Base-by-base conservation (phyloP, 2,888 invertebrate species). In the Lathronympha strigana region DNA sequence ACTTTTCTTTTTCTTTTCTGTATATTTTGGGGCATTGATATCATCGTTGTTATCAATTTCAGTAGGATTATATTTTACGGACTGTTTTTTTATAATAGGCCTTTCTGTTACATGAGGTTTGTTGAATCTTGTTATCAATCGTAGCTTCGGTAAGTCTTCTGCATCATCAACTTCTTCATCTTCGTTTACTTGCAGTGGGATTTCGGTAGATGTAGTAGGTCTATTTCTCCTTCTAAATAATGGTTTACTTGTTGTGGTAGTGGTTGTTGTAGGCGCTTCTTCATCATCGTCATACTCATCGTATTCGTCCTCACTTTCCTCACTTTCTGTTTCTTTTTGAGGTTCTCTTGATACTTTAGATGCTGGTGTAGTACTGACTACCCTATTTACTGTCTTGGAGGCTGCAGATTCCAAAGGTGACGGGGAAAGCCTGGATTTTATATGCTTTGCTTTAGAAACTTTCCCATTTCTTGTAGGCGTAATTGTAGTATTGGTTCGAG, bases 1-100 rank as follows among this genome's bases (percentile, higher is more conserved):
- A 13, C 78, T 80, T 71, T 90, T 91, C 54, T 83, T 90, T 72
- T 89, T 88, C 75, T 90, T 91, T 75, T 88, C 91, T 70, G 80
- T 82, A 63, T 85, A 88, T 71, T 84, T 87, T 9, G 88, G 86
- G 49, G 71, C 53, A 1, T 38, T 25, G 5, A 57, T 66, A 3
- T 73, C 67, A 17, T 73, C 67, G 17, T 69, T 61, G 49, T 72
- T 70, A 40, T 71, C 63, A 0, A 61, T 23, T 40, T 69, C 73
- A 50, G 71, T 67, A 54, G 60, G 63, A 9, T 21, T 45, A 5
- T 36, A 40, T 51, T 51, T 51, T 15, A n/a, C 68, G 5, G 33
- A 15, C 36, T 73, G 33, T 8, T 72, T 68, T 68, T 68, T 63
- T 38, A 51, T 61, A 51, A 69, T 33, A 43, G 66, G 53, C 51